These are phyloP conservation scores for Cettia cetti DNA, from an alignment of 2,113 vertebrate species.

Conservation along the genomic window DNA sequence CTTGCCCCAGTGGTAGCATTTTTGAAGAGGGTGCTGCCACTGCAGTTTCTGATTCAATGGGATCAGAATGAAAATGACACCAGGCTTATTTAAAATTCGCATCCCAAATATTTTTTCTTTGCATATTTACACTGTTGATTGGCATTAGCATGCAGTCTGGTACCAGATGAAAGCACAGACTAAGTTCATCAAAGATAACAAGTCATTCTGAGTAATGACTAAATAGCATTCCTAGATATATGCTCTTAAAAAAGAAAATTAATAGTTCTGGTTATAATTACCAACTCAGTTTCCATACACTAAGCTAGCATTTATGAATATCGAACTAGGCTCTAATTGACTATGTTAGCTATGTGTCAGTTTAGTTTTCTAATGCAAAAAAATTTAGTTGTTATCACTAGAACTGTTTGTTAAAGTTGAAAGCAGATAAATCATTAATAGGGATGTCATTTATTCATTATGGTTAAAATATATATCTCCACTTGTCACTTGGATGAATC, in stretches of 20 bases:
- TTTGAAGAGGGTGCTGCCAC: not conserved
- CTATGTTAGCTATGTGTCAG: not conserved
- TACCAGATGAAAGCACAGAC: constrained; percentile 44
- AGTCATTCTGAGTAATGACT: constrained; percentile 61
- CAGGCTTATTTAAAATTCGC: not conserved
- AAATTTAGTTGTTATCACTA: constrained; percentile 15
- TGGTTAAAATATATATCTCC: constrained; percentile 21
- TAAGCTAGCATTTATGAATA: constrained; percentile 48
- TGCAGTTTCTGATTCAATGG: not conserved
- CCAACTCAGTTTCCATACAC: not conserved
- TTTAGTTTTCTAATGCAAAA: constrained; percentile 1
- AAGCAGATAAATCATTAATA: constrained; percentile 57
- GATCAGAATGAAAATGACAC: not conserved
- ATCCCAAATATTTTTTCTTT: constrained; percentile 17
- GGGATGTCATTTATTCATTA: constrained; percentile 57
- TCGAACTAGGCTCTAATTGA: not conserved
- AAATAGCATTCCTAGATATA: constrained; percentile 47
- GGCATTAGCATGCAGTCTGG: constrained; percentile 41
- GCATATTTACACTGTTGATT: constrained; percentile 46
- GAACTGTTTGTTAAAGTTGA: constrained; percentile 53
- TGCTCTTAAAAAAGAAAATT: constrained; percentile 44
- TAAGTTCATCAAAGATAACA: constrained; percentile 69
- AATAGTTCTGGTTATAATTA: constrained; percentile 35
- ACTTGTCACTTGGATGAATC: constrained; percentile 31
- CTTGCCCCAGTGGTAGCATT: not conserved